These are phyloP conservation scores for Peromyscus californicus DNA, from an alignment of 2,113 vertebrate genomes.

Conservation along the genomic window DNA sequence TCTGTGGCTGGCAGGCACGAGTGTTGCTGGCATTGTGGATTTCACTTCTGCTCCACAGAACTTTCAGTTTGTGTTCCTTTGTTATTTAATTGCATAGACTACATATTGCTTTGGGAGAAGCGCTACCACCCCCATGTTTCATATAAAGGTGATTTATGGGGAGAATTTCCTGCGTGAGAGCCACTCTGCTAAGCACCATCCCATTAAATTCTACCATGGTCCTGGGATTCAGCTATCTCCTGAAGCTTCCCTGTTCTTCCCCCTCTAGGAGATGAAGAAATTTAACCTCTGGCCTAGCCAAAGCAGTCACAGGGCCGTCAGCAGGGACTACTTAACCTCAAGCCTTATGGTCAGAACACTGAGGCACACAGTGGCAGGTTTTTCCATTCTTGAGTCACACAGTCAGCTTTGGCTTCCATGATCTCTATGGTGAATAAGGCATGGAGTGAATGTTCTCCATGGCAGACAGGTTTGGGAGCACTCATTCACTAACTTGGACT, in stretches of 20 bases:
- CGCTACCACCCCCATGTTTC: conserved; percentile 31
- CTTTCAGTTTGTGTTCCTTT: conserved; percentile 45
- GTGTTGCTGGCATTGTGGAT: not conserved
- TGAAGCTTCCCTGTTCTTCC: not conserved
- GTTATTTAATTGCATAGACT: conserved; percentile 62
- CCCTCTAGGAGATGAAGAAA: not conserved
- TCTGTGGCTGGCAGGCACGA: conserved; percentile 35
- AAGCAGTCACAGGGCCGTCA: not conserved
- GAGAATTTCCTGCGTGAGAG: conserved; percentile 13
- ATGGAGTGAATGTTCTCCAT: not conserved
- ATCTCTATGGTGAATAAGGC: not conserved
- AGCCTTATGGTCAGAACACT: not conserved
- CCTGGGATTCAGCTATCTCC: conserved; percentile 3
- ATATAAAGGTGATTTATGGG: conserved; percentile 56
- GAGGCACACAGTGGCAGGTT: not conserved
- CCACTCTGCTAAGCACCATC: not conserved
- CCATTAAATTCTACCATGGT: conserved; percentile 54
- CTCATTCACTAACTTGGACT: not conserved
- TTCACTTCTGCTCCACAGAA: conserved; percentile 13
- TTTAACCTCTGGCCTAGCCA: not conserved
- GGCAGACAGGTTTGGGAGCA: not conserved
- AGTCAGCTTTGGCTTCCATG: not conserved
- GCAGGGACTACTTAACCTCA: not conserved
- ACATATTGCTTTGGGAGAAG: conserved; percentile 25
- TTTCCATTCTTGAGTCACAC: not conserved